Evolutionary conservation across 1,140 invertebrate genomes (phyloP).

Genomic region (Atta texana): DNA sequence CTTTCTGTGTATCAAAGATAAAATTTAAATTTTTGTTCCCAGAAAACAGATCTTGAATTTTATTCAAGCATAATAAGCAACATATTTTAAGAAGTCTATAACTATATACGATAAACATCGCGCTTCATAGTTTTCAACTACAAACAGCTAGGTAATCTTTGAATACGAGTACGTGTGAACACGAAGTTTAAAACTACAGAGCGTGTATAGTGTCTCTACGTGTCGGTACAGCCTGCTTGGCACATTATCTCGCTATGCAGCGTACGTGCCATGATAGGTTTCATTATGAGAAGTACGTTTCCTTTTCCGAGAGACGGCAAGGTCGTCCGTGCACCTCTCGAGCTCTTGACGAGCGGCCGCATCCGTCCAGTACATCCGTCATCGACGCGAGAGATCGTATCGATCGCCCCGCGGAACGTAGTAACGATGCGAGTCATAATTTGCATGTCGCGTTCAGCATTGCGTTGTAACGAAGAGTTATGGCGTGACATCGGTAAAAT

Average conservation of each 20-base stretch:
- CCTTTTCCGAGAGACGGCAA: slow-evolving; percentile 75
- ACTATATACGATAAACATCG: background rate
- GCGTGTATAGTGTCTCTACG: slow-evolving; percentile 22
- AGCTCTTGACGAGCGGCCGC: slow-evolving; percentile 40
- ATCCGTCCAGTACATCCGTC: slow-evolving; percentile 71
- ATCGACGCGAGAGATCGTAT: slow-evolving; percentile 71
- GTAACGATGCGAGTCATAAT: slow-evolving; percentile 69
- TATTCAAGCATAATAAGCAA: background rate
- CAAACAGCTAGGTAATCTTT: slow-evolving; percentile 9
- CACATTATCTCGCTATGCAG: slow-evolving; percentile 65
- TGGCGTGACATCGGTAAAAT: slow-evolving; percentile 42
- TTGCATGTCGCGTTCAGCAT: slow-evolving; percentile 69
- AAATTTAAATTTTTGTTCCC: background rate
- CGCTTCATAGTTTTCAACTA: background rate
- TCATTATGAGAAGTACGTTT: slow-evolving; percentile 77
- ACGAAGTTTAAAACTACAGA: slow-evolving; percentile 26
- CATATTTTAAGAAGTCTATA: background rate
- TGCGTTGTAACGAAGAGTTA: slow-evolving; percentile 73
- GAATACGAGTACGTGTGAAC: slow-evolving; percentile 25
- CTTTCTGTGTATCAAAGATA: background rate
- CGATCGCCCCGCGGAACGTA: slow-evolving; percentile 59
- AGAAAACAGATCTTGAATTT: background rate
- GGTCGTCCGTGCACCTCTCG: slow-evolving; percentile 65
- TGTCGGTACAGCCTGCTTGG: slow-evolving; percentile 58
- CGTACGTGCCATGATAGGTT: slow-evolving; percentile 70